phyloP scores from a whole-genome alignment of 2,797 vertebrate species.

The Poeciliopsis turneri region DNA sequence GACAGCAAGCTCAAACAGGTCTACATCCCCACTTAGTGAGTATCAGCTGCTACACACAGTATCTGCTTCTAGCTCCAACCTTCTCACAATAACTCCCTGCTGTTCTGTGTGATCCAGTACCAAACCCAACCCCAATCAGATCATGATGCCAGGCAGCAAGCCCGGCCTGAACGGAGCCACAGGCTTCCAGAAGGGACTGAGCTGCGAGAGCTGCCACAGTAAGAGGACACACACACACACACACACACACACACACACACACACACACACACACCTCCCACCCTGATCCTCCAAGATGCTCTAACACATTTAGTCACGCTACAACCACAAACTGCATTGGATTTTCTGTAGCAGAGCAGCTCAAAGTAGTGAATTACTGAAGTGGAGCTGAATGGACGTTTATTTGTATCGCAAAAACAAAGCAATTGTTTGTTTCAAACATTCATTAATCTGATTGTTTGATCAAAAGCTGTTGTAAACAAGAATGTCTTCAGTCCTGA shows the following conservation, averaged over 20 bases:
- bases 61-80: background rate
- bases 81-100: conserved; percentile 2
- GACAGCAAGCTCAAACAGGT: conserved; percentile 99
- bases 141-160: conserved; percentile 91
- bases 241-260: no score
- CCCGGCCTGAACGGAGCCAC: conserved; percentile 93
- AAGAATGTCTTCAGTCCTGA: background rate
- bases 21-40: conserved; percentile 99
- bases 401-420: background rate
- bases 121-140: conserved; percentile 96
- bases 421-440: background rate
- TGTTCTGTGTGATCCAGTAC: conserved; percentile 76
- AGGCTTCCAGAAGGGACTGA: conserved; percentile 92
- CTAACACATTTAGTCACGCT: background rate
- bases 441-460: background rate
- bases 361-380: background rate
- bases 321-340: background rate
- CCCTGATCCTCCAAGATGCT: background rate
- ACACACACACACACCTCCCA: no score
- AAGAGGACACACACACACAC: conserved; percentile 66
- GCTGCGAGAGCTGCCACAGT: conserved; percentile 96
- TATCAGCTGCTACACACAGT: conserved; percentile 43
- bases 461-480: background rate
- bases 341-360: background rate
- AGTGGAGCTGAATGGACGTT: background rate